These are phyloP conservation scores for Desmodus rotundus DNA, from an alignment of 2,113 vertebrate genomes.

Conservation along the genomic window DNA sequence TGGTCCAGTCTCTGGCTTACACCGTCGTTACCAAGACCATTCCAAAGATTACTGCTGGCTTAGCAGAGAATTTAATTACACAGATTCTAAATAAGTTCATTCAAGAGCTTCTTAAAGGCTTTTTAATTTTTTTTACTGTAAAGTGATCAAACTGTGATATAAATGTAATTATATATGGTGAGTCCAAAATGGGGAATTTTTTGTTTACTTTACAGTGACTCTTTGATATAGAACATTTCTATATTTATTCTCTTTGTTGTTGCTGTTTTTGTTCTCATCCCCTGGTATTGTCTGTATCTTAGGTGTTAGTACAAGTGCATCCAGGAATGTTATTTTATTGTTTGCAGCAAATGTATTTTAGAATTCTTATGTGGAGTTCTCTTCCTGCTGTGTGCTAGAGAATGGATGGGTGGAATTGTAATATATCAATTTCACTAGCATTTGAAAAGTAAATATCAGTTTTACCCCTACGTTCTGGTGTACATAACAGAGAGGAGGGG, in stretches of 20 bases:
- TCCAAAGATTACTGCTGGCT: background rate
- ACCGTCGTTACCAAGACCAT: background rate
- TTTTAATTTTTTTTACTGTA: background rate
- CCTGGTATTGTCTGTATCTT: background rate
- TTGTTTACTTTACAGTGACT: background rate
- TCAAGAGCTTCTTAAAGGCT: background rate
- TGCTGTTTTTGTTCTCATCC: background rate
- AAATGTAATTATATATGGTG: conserved; percentile 5
- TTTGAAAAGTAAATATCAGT: background rate
- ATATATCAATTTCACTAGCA: background rate
- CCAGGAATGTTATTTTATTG: background rate
- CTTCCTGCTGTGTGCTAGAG: background rate
- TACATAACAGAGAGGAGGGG: background rate
- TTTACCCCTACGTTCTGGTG: background rate
- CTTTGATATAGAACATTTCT: background rate
- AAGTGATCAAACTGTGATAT: background rate
- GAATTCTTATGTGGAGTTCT: conserved; percentile 1
- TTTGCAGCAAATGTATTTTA: background rate
- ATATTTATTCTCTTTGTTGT: background rate
- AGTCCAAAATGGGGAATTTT: background rate
- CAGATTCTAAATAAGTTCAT: background rate
- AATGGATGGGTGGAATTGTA: background rate
- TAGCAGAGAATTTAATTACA: background rate
- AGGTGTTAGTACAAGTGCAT: background rate
- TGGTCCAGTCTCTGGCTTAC: background rate